Evolutionary conservation across 2,113 vertebrate species (phyloP).

Genomic region (Agapornis roseicollis): DNA sequence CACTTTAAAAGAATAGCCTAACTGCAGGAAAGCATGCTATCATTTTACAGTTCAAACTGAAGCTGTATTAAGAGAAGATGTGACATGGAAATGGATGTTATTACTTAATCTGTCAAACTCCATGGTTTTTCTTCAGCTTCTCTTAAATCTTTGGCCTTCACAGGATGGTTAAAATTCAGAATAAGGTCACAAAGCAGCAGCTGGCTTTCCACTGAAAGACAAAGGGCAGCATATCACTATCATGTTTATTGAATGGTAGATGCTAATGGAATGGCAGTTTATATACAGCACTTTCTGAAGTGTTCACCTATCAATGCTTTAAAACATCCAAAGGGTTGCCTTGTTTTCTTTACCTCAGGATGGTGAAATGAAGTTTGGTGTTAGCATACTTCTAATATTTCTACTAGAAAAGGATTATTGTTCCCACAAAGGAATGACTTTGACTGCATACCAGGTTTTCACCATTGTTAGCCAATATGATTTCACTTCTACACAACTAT

Average conservation of each 20-base stretch:
- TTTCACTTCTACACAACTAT: neutral
- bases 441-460: neutral
- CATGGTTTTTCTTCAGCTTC: conserved; percentile 44
- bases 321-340: neutral
- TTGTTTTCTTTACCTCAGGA: neutral
- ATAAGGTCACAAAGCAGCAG: conserved; percentile 86
- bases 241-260: neutral
- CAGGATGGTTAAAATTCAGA: conserved; percentile 77
- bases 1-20: neutral
- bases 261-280: neutral
- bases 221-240: neutral
- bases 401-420: neutral
- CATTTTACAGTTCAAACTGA: neutral
- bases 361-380: neutral
- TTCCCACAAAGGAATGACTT: neutral
- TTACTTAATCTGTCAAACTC: conserved; percentile 35
- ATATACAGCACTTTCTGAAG: neutral
- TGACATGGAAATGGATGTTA: neutral
- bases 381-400: neutral
- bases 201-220: conserved; percentile 79
- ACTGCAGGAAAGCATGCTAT: neutral
- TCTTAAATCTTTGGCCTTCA: conserved; percentile 54
- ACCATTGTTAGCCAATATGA: fast-evolving
- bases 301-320: neutral
- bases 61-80: neutral